Conservation (phyloP, 2,797 vertebrate genomes). For the Alauda arvensis region DNA sequence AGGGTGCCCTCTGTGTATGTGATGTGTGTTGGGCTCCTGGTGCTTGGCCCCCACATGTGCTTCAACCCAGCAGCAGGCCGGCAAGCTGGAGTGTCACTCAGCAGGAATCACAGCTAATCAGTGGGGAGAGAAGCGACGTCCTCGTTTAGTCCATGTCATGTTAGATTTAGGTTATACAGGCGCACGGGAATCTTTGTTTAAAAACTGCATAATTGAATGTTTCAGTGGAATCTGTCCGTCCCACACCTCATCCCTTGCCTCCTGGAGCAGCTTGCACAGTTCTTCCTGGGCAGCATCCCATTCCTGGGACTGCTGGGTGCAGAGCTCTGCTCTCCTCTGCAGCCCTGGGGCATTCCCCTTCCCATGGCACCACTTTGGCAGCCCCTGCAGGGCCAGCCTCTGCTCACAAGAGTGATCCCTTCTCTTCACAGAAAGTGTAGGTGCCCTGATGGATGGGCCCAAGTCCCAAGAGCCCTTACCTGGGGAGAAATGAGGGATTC, state of each 20-base stretch:
- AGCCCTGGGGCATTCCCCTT: not conserved
- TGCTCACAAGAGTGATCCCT: accelerated
- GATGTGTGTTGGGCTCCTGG: accelerated
- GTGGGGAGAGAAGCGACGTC: constrained; percentile 18
- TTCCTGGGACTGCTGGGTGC: not conserved
- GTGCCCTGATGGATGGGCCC: not conserved
- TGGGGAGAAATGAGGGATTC: not conserved
- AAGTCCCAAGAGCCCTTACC: not conserved
- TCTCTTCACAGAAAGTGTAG: not conserved
- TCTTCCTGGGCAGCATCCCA: not conserved
- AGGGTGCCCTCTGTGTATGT: not conserved
- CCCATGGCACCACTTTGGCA: accelerated
- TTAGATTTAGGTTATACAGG: constrained; percentile 46
- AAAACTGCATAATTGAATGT: not conserved
- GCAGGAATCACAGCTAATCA: constrained; percentile 30
- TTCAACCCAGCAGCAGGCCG: not conserved
- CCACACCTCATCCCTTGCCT: accelerated
- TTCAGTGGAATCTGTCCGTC: not conserved
- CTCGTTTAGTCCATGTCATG: constrained; percentile 48
- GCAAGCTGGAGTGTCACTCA: constrained; percentile 11
- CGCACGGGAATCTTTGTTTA: not conserved
- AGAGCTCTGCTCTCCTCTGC: not conserved
- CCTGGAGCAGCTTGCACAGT: not conserved
- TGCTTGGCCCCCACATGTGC: accelerated
- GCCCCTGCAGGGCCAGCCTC: not conserved